Percentiles rank a stretch among this genome's conserved stretches.
Evolutionary conservation across 2,888 invertebrate species (phyloP).

Genomic region (Drosophila neotestacea): DNA sequence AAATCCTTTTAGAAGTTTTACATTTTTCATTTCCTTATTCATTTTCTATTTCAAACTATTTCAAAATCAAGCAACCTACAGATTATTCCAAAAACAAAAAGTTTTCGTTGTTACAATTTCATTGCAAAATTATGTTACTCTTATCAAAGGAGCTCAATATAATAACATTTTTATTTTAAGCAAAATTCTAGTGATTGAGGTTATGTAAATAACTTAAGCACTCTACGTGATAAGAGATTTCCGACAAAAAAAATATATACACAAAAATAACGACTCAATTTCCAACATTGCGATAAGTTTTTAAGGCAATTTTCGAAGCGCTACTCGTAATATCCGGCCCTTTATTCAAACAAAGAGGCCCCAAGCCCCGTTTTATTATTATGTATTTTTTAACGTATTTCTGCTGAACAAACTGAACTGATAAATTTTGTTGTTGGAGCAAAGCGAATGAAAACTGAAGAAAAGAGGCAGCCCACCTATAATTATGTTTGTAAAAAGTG

Average conservation of each 20-base stretch:
- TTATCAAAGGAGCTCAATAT: too few relatives aligned
- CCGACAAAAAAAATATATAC: not conserved
- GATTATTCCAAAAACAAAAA: too few relatives aligned
- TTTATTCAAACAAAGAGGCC: conserved; percentile 26
- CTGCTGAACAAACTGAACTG: conserved; percentile 9
- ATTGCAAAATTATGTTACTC: too few relatives aligned
- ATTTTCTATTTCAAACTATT: too few relatives aligned
- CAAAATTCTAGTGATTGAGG: not conserved
- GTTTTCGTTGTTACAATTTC: too few relatives aligned
- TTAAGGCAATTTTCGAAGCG: conserved; percentile 29
- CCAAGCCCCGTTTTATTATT: conserved; percentile 17
- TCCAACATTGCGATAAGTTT: conserved; percentile 33
- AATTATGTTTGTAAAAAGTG: conserved; percentile 43
- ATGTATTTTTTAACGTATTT: not conserved
- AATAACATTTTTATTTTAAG: not conserved
- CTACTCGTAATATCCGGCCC: conserved; percentile 45
- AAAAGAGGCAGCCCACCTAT: conserved; percentile 25
- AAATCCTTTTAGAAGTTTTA: too few relatives aligned
- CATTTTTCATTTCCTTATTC: too few relatives aligned
- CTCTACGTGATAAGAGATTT: conserved; percentile 16
- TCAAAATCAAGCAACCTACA: too few relatives aligned
- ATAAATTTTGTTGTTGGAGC: conserved; percentile 5
- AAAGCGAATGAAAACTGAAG: not conserved
- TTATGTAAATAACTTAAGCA: conserved; percentile 1
- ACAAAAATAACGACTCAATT: conserved; percentile 7